Evolutionary conservation across 92 coral and sea anemone species (phyloP), one percentile per base, ranked within the genome.

Genomic region (Umimayanthus kanabou): DNA sequence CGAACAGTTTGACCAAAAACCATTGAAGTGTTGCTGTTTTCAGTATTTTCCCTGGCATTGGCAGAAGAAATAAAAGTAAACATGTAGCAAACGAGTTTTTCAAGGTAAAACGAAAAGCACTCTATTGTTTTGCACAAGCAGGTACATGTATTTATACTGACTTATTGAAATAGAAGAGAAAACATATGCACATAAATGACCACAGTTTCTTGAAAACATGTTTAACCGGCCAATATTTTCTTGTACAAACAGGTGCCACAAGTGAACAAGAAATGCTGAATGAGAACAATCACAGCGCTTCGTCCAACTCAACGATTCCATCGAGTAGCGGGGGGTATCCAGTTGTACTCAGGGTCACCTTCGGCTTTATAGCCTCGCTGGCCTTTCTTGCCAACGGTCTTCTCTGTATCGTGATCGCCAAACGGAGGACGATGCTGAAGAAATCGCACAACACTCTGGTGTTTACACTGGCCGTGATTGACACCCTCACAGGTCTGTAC

Each of bases 321-420:
- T 70, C 42, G 78, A 47, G 33, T 20, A 10, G 78, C 7, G 29
- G 67, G 18, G 78, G 77, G 5, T 83, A 69, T 28, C 87, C 87
- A 2, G 29, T 28, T 23, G 78, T 39, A 0, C 23, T 83, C 1
- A 53, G 87, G 30, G 23, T 67, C 9, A 13, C 57, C 23, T 83
- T 83, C 71, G 87, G 87, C 9, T 28, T 72, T 10, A 83, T 83
- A 25, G 87, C 87, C 10, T 49, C 25, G 28, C 87, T 83, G 22
- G 87, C 87, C 77, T 26, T 83, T 29, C 78, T 83, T 45, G 77
- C 87, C 57, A 83, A 83, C 40, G 87, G 87, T 1, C 77, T 83
- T 47, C 14, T 83, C 8, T 83, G 87, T 83, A 26, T 45, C n/a
- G 42, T 70, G 43, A 70, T 83, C 42, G 77, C 40, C 16, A 83